Base-by-base conservation (phyloP, 2,888 invertebrate genomes). In the Tenthredo notha region DNA sequence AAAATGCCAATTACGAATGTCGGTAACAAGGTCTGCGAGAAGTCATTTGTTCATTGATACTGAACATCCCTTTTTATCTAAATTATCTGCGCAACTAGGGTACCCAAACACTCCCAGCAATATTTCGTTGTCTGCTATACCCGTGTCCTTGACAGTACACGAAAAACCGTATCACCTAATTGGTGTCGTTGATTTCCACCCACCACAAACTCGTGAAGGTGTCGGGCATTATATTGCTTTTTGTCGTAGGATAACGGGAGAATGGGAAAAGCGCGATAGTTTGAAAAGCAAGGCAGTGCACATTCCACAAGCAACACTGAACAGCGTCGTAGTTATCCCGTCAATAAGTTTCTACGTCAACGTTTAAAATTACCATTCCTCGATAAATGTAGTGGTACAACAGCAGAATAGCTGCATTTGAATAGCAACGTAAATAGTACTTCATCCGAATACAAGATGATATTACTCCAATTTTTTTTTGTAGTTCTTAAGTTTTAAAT, bases 231-330 rank as follows among this genome's bases (percentile, higher is more conserved):
- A 74, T 43, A 33, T 74, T 21, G 74, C 74, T 74, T 74, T 37
- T 21, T 74, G 74, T 74, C 74, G 74, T 74, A 74, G 74, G 43
- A 40, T 74, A 37, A 74, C 74, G n/a, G 74, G 74, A 74, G 37
- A 15, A 74, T 74, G 43, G 74, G 21, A 74, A 37, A 74, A 74
- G 5, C 74, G 74, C 40, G 43, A 74, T 40, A 74, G 74, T 37
- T 2, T 43, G 4, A 40, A 74, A 18, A 33, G 37, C 33, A 74
- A 74, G 21, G 74, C 43, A 15, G n/a, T 18, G 74, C 40, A 40
- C 40, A 33, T 74, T 43, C 9, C 37, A 74, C n/a, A 74, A 74
- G 54, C 54, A n/a, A 7, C 54, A 54, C 54, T 54, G 54, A 54
- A 54, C 6, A 54, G 7, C 7, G n/a, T 54, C 54, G n/a, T 54